Evolutionary conservation across 1,140 invertebrate genomes (phyloP).

Genomic region (Ostrea denselamellosa): DNA sequence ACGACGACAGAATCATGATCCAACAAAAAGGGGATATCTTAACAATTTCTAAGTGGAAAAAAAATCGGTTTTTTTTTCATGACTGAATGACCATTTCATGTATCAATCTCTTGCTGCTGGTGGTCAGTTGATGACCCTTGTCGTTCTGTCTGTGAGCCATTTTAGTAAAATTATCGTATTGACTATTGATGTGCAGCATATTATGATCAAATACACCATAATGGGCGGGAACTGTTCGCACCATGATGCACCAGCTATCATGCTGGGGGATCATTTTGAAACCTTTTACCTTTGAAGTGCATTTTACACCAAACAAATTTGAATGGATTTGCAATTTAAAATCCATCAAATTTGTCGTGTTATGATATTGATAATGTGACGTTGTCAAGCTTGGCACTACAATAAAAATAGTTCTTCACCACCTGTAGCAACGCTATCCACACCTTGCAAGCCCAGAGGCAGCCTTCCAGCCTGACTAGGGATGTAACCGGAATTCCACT

Average conservation of each 20-base stretch:
- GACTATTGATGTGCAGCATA: background rate
- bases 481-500: conserved; percentile 14
- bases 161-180: background rate
- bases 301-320: conserved; percentile 36
- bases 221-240: conserved; percentile 31
- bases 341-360: conserved; percentile 39
- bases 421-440: conserved; percentile 26
- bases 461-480: background rate
- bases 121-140: background rate
- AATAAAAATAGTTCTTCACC: background rate
- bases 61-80: background rate
- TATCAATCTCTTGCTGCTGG: background rate
- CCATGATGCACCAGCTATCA: conserved; percentile 2
- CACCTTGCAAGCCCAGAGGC: conserved; percentile 3
- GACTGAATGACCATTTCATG: background rate
- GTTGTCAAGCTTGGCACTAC: background rate
- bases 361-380: conserved; percentile 38
- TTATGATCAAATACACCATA: background rate
- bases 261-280: conserved; percentile 39
- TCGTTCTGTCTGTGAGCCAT: background rate
- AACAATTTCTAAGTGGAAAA: background rate
- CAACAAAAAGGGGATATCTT: conserved; percentile 9
- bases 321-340: conserved; percentile 40
- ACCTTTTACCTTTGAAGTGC: conserved; percentile 39
- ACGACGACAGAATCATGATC: background rate